Conservation (phyloP, 1,140 invertebrate genomes). For the Melipona quadrifasciata region DNA sequence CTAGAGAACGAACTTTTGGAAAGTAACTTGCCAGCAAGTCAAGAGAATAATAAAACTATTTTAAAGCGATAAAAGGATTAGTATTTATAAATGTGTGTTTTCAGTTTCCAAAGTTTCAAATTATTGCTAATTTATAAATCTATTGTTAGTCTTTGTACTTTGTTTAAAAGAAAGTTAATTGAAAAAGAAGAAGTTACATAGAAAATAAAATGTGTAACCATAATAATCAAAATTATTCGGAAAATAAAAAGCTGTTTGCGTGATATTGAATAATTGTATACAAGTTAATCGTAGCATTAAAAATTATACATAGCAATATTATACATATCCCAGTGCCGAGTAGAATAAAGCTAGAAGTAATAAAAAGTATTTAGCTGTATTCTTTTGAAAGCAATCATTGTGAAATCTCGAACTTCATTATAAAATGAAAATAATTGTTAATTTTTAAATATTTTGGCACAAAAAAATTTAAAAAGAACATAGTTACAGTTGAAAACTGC, state of each 20-base stretch:
- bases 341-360: conserved; percentile 42
- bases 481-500: conserved; percentile 11
- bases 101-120: neutral
- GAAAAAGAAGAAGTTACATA: conserved; percentile 4
- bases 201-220: neutral
- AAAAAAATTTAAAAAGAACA: conserved; percentile 8
- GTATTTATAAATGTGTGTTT: neutral
- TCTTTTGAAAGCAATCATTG: conserved; percentile 9
- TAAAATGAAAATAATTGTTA: neutral
- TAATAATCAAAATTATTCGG: neutral
- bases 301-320: conserved; percentile 60
- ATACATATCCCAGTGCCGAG: conserved; percentile 62
- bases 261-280: neutral
- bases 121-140: neutral
- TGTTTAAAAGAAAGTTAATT: neutral
- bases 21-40: neutral
- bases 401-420: neutral
- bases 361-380: conserved; percentile 33
- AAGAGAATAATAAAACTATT: neutral
- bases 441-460: neutral
- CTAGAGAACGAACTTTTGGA: neutral
- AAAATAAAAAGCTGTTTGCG: neutral
- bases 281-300: conserved; percentile 35
- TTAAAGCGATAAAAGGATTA: neutral
- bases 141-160: neutral